Conservation (phyloP, 2,797 vertebrate genomes). For the Rousettus madagascariensis region DNA sequence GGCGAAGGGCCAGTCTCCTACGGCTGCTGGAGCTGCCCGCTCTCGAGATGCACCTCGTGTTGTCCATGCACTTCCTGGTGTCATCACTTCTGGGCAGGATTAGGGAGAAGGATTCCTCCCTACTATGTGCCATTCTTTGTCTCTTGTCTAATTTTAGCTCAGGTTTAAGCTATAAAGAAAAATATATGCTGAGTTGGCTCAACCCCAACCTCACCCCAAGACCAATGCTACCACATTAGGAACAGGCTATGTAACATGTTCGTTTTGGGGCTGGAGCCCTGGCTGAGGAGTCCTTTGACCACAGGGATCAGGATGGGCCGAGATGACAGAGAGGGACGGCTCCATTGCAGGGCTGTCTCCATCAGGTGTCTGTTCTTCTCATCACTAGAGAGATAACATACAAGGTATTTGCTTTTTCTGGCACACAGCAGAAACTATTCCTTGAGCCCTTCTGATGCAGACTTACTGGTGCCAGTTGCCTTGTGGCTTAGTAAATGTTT, state of each 20-base stretch:
- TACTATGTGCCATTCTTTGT: background rate
- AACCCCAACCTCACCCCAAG: background rate
- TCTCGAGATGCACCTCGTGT: background rate
- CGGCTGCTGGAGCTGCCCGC: background rate
- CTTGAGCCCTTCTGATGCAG: background rate
- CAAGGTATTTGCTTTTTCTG: slow-evolving; percentile 43
- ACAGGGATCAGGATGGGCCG: background rate
- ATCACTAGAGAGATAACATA: background rate
- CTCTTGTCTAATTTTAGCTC: background rate
- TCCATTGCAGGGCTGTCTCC: background rate
- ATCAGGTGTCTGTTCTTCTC: background rate
- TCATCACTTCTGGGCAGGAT: background rate
- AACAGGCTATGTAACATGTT: background rate
- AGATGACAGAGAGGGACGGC: background rate
- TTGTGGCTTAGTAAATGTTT: slow-evolving; percentile 58
- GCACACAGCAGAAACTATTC: background rate
- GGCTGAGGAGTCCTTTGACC: background rate
- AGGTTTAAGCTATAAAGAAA: slow-evolving; percentile 14
- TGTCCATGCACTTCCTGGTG: too few relatives aligned
- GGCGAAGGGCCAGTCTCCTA: background rate
- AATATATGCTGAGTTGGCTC: background rate
- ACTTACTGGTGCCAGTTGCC: slow-evolving; percentile 40
- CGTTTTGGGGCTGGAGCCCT: background rate
- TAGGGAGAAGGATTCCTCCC: background rate
- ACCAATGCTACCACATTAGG: background rate